Percentiles rank a stretch among this genome's conserved stretches.
Evolutionary conservation across 2,113 vertebrate genomes (phyloP).

Genomic region (Pelvicachromis taeniatus): DNA sequence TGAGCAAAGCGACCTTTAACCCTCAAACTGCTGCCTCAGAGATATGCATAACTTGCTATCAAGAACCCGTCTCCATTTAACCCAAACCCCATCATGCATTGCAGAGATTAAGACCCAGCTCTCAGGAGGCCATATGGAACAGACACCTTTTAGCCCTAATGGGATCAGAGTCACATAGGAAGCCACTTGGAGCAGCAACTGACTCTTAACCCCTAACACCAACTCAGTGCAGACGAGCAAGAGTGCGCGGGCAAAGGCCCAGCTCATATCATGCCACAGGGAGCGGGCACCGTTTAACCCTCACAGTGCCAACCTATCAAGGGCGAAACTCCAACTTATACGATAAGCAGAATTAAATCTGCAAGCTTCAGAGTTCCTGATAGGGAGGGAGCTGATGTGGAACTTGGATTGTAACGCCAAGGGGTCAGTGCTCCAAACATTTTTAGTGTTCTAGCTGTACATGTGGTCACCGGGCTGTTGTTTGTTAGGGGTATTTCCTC

Average conservation of each 20-base stretch:
- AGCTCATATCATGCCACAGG: slow-evolving; percentile 66
- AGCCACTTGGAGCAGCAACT: slow-evolving; percentile 46
- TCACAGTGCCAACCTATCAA: slow-evolving; percentile 42
- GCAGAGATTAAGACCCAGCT: slow-evolving; percentile 49
- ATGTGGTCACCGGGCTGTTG: neutral
- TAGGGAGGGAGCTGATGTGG: slow-evolving; percentile 16
- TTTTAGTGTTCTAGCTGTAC: neutral
- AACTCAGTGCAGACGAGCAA: slow-evolving; percentile 47
- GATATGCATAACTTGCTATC: slow-evolving; percentile 1
- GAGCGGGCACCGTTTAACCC: slow-evolving; percentile 62
- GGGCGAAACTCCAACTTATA: slow-evolving; percentile 45
- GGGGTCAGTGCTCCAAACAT: slow-evolving; percentile 2
- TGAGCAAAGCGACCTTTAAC: slow-evolving; percentile 55
- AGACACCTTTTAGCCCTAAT: slow-evolving; percentile 51
- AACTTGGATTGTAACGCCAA: slow-evolving; percentile 19
- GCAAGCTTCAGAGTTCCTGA: slow-evolving; percentile 36
- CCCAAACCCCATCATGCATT: slow-evolving; percentile 14
- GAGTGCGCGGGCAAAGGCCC: slow-evolving; percentile 61
- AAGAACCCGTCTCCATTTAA: neutral
- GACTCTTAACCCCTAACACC: slow-evolving; percentile 47
- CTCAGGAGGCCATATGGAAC: slow-evolving; percentile 57
- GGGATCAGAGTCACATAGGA: slow-evolving; percentile 40
- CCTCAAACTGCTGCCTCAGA: slow-evolving; percentile 38
- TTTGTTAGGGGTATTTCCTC: neutral
- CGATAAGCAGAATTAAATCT: slow-evolving; percentile 58